These are phyloP conservation scores for Molossus molossus DNA, from an alignment of 2,797 vertebrate genomes.

Conservation along the genomic window DNA sequence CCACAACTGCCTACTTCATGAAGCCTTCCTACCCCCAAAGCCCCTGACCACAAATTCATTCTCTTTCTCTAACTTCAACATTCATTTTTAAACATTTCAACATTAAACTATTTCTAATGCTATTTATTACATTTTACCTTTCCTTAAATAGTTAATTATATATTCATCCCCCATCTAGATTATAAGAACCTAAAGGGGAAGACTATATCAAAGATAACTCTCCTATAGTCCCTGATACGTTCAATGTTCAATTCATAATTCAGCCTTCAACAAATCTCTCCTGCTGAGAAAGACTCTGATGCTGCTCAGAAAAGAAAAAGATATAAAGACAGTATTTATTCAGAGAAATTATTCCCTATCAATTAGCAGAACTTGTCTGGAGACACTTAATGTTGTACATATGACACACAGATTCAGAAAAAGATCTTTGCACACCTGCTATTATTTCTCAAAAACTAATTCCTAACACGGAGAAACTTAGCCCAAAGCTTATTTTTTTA, in stretches of 20 bases:
- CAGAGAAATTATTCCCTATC: neutral
- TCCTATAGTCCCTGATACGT: neutral
- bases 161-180: neutral
- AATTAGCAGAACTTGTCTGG: neutral
- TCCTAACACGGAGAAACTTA: constrained; percentile 11
- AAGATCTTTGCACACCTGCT: neutral
- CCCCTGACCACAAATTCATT: neutral
- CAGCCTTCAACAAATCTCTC: neutral
- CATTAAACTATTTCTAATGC: constrained; percentile 9
- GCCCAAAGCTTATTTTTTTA: neutral
- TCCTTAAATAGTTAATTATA: neutral
- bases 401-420: neutral
- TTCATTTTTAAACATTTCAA: constrained; percentile 27
- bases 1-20: neutral
- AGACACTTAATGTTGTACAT: neutral
- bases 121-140: constrained; percentile 34
- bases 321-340: neutral
- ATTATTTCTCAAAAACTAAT: constrained; percentile 8
- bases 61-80: constrained; percentile 38
- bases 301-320: neutral
- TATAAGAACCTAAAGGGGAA: neutral
- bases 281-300: neutral
- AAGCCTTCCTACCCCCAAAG: neutral
- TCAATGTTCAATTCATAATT: neutral
- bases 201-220: neutral